Evolutionary conservation across 2,797 vertebrate species (phyloP).

Genomic region (Esox masquinongy): DNA sequence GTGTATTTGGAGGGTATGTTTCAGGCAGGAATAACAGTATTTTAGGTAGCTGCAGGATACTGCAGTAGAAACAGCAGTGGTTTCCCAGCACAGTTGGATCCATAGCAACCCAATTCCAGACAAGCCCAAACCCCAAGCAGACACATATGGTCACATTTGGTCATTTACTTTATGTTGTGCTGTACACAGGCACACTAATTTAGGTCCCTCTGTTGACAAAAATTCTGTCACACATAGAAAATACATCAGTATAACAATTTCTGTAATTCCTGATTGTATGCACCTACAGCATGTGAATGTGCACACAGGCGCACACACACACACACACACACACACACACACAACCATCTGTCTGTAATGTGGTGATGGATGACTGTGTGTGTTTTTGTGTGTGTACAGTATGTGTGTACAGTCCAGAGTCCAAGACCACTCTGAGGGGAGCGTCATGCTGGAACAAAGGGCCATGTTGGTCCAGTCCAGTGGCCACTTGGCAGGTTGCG

Average conservation of each 20-base stretch:
- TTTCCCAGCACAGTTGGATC: not conserved
- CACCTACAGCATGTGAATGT: no score
- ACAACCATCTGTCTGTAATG: conserved; percentile 33
- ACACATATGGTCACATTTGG: conserved; percentile 14
- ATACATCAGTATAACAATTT: no score
- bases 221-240: no score
- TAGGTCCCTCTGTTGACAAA: no score
- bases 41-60: not conserved
- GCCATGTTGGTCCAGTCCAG: conserved; percentile 19
- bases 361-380: conserved; percentile 32
- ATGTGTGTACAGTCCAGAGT: not conserved
- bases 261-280: no score
- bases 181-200: no score
- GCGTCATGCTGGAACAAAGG: no score
- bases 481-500: conserved; percentile 25
- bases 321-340: conserved; percentile 20
- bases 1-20: not conserved
- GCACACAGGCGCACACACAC: not conserved
- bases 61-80: not conserved
- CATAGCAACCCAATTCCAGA: not conserved
- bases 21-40: not conserved
- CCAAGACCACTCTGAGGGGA: conserved; percentile 4
- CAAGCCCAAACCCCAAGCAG: conserved; percentile 3
- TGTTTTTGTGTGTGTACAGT: not conserved
- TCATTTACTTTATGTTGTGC: not conserved